Evolutionary conservation across 2,797 vertebrate species (phyloP).

Genomic region (Acomys russatus): DNA sequence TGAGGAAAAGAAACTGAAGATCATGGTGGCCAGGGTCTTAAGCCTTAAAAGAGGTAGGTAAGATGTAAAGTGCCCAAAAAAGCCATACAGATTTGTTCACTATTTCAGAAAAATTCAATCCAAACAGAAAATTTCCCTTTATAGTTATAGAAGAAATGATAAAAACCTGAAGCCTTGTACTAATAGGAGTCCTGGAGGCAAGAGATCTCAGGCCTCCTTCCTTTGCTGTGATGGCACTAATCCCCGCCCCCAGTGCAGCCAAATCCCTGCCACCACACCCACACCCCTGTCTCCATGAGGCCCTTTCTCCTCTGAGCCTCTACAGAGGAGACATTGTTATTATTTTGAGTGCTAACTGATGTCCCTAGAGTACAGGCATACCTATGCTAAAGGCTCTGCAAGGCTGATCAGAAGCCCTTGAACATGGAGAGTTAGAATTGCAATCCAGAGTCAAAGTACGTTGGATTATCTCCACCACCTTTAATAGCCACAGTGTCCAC

Average conservation of each 20-base stretch:
- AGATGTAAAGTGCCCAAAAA: background rate
- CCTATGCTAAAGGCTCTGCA: background rate
- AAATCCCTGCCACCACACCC: background rate
- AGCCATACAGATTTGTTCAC: background rate
- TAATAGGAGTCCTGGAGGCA: background rate
- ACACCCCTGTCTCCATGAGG: background rate
- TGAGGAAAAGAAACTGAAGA: background rate
- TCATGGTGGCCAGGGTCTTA: background rate
- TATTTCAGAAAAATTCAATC: background rate
- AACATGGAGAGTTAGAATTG: background rate
- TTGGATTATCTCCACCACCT: background rate
- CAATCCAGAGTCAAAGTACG: background rate
- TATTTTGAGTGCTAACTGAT: slow-evolving; percentile 1
- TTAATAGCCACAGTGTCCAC: background rate
- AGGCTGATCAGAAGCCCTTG: background rate
- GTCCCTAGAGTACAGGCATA: background rate
- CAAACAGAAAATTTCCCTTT: background rate
- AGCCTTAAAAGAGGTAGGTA: background rate
- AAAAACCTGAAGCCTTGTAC: background rate
- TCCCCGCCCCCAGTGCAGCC: background rate
- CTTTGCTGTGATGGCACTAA: background rate
- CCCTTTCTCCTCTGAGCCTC: background rate
- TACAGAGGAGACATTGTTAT: background rate
- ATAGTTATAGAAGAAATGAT: background rate
- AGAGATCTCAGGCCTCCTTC: background rate